Percentiles rank a stretch among this genome's conserved stretches.
These are phyloP conservation scores for Notarius quadriscutis DNA, from an alignment of 2,113 vertebrate genomes.

Conservation along the genomic window DNA sequence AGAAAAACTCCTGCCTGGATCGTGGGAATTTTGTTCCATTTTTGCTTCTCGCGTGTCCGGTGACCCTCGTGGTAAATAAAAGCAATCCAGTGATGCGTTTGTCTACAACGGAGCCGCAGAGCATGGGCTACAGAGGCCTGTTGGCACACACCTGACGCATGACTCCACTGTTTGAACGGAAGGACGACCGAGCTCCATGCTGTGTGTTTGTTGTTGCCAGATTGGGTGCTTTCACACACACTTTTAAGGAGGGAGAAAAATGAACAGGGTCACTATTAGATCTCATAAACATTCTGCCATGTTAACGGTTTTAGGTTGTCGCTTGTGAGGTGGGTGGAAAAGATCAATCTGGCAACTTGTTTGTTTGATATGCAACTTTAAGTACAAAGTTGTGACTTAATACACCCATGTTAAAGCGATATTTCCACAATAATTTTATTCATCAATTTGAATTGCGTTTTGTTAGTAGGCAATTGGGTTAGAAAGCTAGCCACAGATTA, in stretches of 20 bases:
- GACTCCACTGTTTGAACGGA: slow-evolving; percentile 60
- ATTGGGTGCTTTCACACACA: neutral
- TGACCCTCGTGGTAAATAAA: slow-evolving; percentile 32
- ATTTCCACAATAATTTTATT: neutral
- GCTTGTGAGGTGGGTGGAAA: neutral
- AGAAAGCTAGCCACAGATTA: neutral
- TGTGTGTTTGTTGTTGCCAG: slow-evolving; percentile 31
- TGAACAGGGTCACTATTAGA: neutral
- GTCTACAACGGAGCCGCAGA: slow-evolving; percentile 44
- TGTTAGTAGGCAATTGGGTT: neutral
- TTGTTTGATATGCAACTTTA: neutral
- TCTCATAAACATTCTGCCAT: neutral
- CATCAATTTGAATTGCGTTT: neutral
- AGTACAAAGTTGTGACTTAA: neutral
- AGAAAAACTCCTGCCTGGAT: neutral
- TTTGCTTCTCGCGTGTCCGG: neutral
- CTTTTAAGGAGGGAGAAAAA: neutral
- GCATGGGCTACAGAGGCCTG: slow-evolving; percentile 51
- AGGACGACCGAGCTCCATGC: slow-evolving; percentile 23
- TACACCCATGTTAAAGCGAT: neutral
- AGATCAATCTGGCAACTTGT: neutral
- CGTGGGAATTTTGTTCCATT: neutral
- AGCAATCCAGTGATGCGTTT: slow-evolving; percentile 25
- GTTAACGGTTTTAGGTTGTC: neutral
- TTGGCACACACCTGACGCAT: slow-evolving; percentile 65